A percentile compares a stretch with the other conserved stretches of the same genome.
Conservation (phyloP, 1,140 invertebrate genomes). For the Bombus impatiens region DNA sequence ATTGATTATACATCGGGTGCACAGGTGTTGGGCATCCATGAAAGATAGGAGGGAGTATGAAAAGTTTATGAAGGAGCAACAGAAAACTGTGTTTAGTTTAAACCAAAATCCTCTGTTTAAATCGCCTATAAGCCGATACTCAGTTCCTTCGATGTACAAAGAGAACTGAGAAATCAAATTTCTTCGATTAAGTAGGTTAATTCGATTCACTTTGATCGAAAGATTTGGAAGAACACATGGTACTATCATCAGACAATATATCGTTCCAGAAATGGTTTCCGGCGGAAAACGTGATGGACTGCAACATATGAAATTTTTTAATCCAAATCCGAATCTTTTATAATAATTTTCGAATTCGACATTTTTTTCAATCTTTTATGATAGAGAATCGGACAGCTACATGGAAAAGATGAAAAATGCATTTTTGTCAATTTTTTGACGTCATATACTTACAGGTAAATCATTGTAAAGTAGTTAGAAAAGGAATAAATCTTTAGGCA, state of each 20-base stretch:
- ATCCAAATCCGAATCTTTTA: neutral
- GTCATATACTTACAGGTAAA: too few relatives aligned
- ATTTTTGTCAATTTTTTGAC: neutral
- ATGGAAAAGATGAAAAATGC: neutral
- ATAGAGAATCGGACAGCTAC: neutral
- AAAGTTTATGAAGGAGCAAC: slow-evolving; percentile 65
- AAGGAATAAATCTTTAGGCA: too few relatives aligned
- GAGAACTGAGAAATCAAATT: slow-evolving; percentile 50
- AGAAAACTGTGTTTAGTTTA: slow-evolving; percentile 64
- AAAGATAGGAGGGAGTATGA: slow-evolving; percentile 65
- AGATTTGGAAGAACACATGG: neutral
- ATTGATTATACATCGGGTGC: neutral
- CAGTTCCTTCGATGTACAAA: slow-evolving; percentile 64
- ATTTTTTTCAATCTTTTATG: neutral
- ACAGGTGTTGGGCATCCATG: slow-evolving; percentile 43
- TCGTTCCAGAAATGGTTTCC: slow-evolving; percentile 65
- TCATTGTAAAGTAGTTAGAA: too few relatives aligned
- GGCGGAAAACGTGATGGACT: slow-evolving; percentile 59
- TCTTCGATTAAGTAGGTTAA: neutral
- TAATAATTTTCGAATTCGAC: neutral
- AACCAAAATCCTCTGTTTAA: slow-evolving; percentile 69
- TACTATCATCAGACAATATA: neutral
- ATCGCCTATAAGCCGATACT: slow-evolving; percentile 56
- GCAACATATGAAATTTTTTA: neutral
- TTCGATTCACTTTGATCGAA: neutral